A percentile compares a stretch with the other conserved stretches of the same genome.
Evolutionary conservation across 2,113 vertebrate species (phyloP).

Genomic region (Scolopax mira): DNA sequence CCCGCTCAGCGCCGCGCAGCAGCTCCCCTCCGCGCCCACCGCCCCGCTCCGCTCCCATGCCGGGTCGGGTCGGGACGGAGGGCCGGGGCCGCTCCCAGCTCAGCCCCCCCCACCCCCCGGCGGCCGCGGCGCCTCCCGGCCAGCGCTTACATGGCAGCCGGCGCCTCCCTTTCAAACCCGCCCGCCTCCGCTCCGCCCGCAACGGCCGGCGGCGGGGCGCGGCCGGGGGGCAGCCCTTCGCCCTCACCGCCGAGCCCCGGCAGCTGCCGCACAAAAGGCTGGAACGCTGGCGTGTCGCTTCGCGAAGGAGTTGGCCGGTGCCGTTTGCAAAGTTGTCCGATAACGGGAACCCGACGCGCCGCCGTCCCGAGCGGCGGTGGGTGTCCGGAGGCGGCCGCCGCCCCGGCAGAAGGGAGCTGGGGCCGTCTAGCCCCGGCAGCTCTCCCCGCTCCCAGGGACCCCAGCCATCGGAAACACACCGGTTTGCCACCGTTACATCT

Average conservation of each 20-base stretch:
- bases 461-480: fast-evolving
- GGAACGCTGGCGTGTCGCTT: fast-evolving
- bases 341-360: neutral
- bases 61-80: neutral
- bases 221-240: neutral
- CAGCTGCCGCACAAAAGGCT: fast-evolving
- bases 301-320: fast-evolving
- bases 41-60: conserved; percentile 1
- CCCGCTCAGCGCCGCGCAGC: conserved; percentile 12
- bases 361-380: neutral
- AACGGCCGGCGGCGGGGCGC: neutral
- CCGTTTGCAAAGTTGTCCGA: fast-evolving
- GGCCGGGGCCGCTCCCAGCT: neutral
- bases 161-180: conserved; percentile 31
- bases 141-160: neutral
- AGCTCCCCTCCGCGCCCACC: neutral
- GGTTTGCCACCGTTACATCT: fast-evolving
- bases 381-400: neutral
- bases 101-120: neutral
- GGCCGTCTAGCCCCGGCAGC: neutral
- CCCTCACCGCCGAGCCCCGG: neutral
- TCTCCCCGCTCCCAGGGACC: neutral
- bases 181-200: conserved; percentile 38
- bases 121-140: neutral
- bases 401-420: neutral